Evolutionary conservation across 2,888 invertebrate species (phyloP).

Genomic region (Mythimna vitellina): DNA sequence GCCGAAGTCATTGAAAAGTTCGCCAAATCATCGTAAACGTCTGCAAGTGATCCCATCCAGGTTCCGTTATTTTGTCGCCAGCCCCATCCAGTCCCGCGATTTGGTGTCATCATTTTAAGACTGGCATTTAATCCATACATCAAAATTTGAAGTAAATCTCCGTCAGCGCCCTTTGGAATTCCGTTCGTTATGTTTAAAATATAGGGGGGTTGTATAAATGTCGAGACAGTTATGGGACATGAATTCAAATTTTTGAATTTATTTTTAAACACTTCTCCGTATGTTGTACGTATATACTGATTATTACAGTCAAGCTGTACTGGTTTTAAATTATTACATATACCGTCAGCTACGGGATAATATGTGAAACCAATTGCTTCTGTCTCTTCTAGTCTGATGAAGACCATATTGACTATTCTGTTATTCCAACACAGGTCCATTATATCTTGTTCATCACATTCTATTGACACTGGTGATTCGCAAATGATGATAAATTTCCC

Average conservation of each 20-base stretch:
- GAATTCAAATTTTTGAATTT: slow-evolving; percentile 77
- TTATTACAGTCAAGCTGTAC: slow-evolving; percentile 61
- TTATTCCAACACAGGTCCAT: slow-evolving; percentile 76
- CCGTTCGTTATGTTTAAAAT: slow-evolving; percentile 74
- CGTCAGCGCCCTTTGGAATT: slow-evolving; percentile 78
- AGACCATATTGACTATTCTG: slow-evolving; percentile 79
- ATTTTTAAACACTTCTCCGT: slow-evolving; percentile 69
- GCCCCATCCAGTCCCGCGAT: slow-evolving; percentile 80
- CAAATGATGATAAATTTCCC: slow-evolving; percentile 81
- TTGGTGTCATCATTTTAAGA: slow-evolving; percentile 76
- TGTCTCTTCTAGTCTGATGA: slow-evolving; percentile 67
- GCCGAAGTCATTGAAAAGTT: slow-evolving; percentile 85
- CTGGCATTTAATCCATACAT: slow-evolving; percentile 77
- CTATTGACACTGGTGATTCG: slow-evolving; percentile 65
- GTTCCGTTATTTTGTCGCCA: slow-evolving; percentile 72
- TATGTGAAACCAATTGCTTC: slow-evolving; percentile 75
- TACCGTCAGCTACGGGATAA: slow-evolving; percentile 68
- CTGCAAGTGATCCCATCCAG: slow-evolving; percentile 83
- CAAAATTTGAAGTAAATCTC: slow-evolving; percentile 77
- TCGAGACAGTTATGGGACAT: slow-evolving; percentile 79
- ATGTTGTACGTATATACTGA: slow-evolving; percentile 38
- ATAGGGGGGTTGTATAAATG: slow-evolving; percentile 79
- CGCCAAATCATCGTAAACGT: slow-evolving; percentile 78
- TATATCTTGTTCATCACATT: slow-evolving; percentile 76
- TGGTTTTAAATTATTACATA: slow-evolving; percentile 74